Base-by-base conservation (phyloP, 2,888 invertebrate genomes). In the Stenchaetothrips biformis region DNA sequence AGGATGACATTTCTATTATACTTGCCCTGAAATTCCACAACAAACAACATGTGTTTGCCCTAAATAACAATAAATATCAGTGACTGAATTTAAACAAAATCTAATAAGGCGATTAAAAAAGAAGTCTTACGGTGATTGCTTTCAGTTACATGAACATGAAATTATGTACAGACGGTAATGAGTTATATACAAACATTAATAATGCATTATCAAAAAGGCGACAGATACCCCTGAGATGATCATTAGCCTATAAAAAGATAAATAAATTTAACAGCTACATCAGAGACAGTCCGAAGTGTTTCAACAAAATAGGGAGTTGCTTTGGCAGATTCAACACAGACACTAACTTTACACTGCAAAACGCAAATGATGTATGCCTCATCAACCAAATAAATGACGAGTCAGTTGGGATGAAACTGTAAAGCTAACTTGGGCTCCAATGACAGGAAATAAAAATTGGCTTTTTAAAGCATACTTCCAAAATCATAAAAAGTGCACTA, bases 81-180 rank as follows among this genome's bases (percentile, higher is more conserved):
- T 74, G 67, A 21, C 21, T 74, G 21, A 21, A 74, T 74, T 11
- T 25, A 74, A 74, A 74, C 67, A 74, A 18, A 25, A 25, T 74
- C 37, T 37, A 37, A 37, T 37, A 37, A 37, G 37, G 37, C 37
- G 37, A 37, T 74, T 21, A 74, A n/a, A 74, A 9, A 74, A 21
- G 67, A 67, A 74, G 67, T 74, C 67, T 74, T 74, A 21, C 7
- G 25, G 25, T 74, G 67, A 74, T 74, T 74, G 67, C 67, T 74
- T 25, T 74, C 25, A 74, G 67, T 74, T 74, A 8, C 67, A 74
- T 11, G 37, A 37, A 37, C 1, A 18, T 13, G 18, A 59, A 59
- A 59, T 18, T 59, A 59, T 59, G 59, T 13, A 6, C 6, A 37
- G 37, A 37, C 16, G 59, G 59, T 59, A 59, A 18, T 59, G 59